Percentiles rank a stretch among this genome's conserved stretches.
These are phyloP conservation scores for Palythoa grandiflora DNA, from an alignment of 92 coral and sea anemone species.

Conservation along the genomic window DNA sequence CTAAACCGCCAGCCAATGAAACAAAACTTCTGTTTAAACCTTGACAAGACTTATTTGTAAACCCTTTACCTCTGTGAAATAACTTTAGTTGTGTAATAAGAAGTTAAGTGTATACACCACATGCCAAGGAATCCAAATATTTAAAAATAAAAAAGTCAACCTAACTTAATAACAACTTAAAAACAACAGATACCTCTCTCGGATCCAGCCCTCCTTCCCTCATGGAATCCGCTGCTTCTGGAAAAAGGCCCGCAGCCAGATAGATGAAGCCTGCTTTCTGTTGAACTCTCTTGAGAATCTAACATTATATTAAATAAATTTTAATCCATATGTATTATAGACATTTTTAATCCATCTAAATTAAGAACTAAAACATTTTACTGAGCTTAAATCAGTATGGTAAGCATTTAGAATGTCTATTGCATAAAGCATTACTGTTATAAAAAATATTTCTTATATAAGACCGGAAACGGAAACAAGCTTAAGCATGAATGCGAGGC, in stretches of 20 bases:
- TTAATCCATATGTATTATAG: not conserved
- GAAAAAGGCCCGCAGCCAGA: conserved; percentile 82
- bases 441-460: no score
- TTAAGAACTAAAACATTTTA: no score
- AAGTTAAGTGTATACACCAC: not conserved
- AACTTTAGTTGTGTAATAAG: no score
- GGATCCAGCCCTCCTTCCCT: conserved; percentile 92
- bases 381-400: not conserved
- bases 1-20: no score
- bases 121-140: not conserved
- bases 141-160: not conserved
- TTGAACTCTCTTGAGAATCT: conserved; percentile 86
- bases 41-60: no score
- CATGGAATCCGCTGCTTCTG: conserved; percentile 86
- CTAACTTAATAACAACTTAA: not conserved
- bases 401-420: no score
- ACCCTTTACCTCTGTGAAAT: no score
- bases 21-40: no score
- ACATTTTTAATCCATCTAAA: not conserved
- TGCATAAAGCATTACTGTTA: no score
- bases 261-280: conserved; percentile 96
- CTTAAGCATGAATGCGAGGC: no score
- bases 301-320: not conserved
- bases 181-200: conserved; percentile 79
- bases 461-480: no score